Base-by-base conservation (phyloP, 1,140 invertebrate species). In the Drosophila sproati region DNA sequence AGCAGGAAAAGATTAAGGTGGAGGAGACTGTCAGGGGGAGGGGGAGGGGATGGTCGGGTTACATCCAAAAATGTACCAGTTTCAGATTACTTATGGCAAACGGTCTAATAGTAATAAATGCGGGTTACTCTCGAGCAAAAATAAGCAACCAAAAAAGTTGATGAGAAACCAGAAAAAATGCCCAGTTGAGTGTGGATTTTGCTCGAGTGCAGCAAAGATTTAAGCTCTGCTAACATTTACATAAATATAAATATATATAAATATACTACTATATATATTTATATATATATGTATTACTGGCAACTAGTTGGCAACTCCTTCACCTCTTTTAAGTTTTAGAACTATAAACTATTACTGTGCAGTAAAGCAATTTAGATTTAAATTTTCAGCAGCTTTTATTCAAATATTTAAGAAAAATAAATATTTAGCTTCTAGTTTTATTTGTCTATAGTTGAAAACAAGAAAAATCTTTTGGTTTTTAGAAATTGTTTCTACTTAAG, bases 71-170 rank as follows among this genome's bases (percentile, higher is more conserved):
- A 54, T 63, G 32, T 63, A 56, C 35, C 62, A 66, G 7, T 54
- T 52, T 8, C 34, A 54, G 37, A 54, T 20, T 62, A 54, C 39
- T 43, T 43, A n/a, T 54, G 31, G 32, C 35, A 63, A 71, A 50
- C 43, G 59, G 68, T 63, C 54, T 63, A 39, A 71, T 68, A 57
- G 34, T 3, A 29, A 67, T 3, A 50, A 34, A 31, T 39, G 39
- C 35, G 54, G 59, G 32, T 47, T 39, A 64, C 60, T 56, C 8
- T 63, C 8, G 60, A 39, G 32, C 41, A 63, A 55, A 70, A 63
- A 31, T 45, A 41, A 48, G 57, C 20, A 20, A 20, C 32, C 32
- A 51, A 50, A 51, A 70, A 52, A 70, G 48, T 62, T 62, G 43
- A 31, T 45, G 61, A 35, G 12, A 52, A 61, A 47, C 35, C 1